Conservation (phyloP, 2,797 vertebrate genomes). For the Pipistrellus pygmaeus region DNA sequence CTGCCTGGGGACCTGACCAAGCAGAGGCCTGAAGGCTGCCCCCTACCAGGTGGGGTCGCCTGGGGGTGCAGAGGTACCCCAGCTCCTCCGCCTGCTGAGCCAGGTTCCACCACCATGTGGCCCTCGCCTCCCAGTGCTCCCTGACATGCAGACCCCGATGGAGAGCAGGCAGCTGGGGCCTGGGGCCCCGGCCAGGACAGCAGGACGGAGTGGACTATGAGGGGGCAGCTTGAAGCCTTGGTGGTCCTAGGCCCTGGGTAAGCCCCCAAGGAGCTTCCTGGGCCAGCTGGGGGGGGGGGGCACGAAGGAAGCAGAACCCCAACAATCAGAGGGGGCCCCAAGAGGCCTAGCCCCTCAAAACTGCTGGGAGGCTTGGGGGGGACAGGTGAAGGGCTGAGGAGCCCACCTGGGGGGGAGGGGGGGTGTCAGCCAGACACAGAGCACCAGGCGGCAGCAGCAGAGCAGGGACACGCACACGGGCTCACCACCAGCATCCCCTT, state of each 20-base stretch:
- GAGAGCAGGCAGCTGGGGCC: neutral
- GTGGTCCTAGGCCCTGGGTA: neutral
- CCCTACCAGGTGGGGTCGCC: neutral
- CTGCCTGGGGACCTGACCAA: neutral
- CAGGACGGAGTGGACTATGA: neutral
- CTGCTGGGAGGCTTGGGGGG: neutral
- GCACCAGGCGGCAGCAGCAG: constrained; percentile 69
- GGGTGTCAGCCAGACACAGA: constrained; percentile 42
- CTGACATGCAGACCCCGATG: neutral
- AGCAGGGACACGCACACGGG: constrained; percentile 74
- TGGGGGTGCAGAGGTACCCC: neutral
- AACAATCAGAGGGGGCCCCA: neutral
- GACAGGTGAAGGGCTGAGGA: neutral
- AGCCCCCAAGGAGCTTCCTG: neutral
- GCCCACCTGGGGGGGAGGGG: neutral
- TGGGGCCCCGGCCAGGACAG: neutral
- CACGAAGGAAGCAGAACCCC: neutral
- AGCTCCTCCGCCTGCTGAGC: neutral
- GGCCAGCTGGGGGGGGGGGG: neutral
- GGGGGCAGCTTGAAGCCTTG: neutral
- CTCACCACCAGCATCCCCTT: constrained; percentile 89
- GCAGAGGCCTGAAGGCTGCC: neutral
- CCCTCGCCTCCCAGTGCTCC: neutral
- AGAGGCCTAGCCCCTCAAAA: neutral
- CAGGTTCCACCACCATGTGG: neutral